Percentiles rank a stretch among this genome's conserved stretches.
Conservation (phyloP, 2,113 vertebrate species). For the Caretta caretta region DNA sequence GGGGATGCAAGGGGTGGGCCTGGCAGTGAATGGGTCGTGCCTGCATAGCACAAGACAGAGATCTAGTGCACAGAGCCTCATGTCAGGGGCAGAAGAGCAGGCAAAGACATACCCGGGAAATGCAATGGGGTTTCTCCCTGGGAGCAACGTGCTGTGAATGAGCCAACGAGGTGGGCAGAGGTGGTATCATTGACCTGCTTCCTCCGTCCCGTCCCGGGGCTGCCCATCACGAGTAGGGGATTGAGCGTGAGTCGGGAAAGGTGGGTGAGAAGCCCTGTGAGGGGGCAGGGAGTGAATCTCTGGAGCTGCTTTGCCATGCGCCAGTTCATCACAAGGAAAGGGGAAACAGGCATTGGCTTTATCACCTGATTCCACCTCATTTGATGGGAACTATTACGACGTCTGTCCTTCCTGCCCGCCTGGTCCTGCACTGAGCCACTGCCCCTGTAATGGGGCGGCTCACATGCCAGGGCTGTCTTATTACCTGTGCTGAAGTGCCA, state of each 20-base stretch:
- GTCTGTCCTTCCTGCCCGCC: not conserved
- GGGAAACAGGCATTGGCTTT: not conserved
- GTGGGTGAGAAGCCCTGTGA: not conserved
- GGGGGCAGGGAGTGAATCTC: not conserved
- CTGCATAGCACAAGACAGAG: not conserved
- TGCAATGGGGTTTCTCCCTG: not conserved
- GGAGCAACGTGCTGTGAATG: not conserved
- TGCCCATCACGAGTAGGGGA: not conserved
- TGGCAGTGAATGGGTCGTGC: no score
- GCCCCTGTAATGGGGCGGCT: not conserved
- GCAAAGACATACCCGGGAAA: not conserved
- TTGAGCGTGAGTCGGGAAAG: not conserved
- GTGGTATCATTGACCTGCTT: not conserved
- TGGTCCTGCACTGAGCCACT: not conserved
- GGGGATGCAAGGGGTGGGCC: not conserved
- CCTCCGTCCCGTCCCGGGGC: not conserved
- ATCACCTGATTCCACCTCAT: not conserved
- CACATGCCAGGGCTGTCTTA: fast-evolving
- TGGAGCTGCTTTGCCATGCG: not conserved
- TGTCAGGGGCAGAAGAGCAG: not conserved
- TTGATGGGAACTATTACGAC: not conserved
- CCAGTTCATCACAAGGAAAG: not conserved
- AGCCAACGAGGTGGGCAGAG: not conserved
- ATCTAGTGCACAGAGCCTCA: not conserved
- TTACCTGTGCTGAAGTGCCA: not conserved